Evolutionary conservation across 2,113 vertebrate species (phyloP), one percentile per base, ranked within the genome.

Genomic region (Epinephelus fuscoguttatus): DNA sequence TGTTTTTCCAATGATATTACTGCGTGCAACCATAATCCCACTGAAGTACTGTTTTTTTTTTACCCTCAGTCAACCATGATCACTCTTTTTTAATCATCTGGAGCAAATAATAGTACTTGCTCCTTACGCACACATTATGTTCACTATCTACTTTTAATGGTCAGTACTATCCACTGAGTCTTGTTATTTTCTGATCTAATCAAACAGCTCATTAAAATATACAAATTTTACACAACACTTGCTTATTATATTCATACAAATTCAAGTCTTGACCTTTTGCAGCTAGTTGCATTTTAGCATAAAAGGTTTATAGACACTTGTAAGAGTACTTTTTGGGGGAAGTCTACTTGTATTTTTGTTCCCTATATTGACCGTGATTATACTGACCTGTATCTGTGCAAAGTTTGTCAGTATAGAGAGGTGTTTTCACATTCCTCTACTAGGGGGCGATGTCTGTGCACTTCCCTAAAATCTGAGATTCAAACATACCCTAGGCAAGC

Each of bases 1-100:
- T 81, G 74, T 63, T 81, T 86, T 80, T 70, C 67, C 59, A 66
- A 21, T 63, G 68, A 86, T 53, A 33, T 62, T 15, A 73, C 57
- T 67, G 30, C 14, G 1, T 59, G 42, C 61, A 75, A 27, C 23
- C 15, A 25, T 70, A 71, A 84, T 70, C 81, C 62, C 53, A 21
- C 42, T 80, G 8, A 68, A 70, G 59, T 42, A 59, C 21, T 56
- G 14, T 71, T 75, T 66, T 56, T 66, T 66, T 66, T 56, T 57
- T 60, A 71, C 62, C 27, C 13, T 57, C 5, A 33, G 53, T 77
- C 40, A 40, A 40, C 27, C 53, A 52, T 37, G 37, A 45, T 60
- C 0, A 2, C 71, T 61, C 12, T 79, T 75, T 59, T 59, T 60
- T 55, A 23, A 66, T 62, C 17, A 50, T 25, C 14, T 18, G 25